A percentile compares a stretch with the other conserved stretches of the same genome.
phyloP scores from a whole-genome alignment of 92 coral and sea anemone genomes.

The Diadumene lineata region DNA sequence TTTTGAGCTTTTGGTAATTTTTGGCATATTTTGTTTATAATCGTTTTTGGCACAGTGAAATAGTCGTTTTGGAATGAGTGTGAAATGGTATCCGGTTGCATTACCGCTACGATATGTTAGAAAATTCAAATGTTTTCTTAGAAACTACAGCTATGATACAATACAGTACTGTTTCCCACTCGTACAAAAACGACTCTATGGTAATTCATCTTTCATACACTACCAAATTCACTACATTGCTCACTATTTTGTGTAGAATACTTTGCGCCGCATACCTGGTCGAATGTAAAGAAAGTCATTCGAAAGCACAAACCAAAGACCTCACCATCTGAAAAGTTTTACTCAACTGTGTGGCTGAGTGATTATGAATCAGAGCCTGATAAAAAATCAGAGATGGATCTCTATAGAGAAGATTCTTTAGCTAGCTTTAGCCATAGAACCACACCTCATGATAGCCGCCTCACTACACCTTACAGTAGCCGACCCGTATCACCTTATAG shows the following conservation, averaged over 20 bases:
- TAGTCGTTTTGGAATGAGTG: too few relatives aligned
- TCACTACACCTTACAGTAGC: constrained; percentile 88
- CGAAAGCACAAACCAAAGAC: constrained; percentile 80
- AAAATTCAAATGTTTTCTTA: too few relatives aligned
- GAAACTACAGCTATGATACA: too few relatives aligned
- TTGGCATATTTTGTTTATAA: too few relatives aligned
- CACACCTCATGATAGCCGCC: constrained; percentile 82
- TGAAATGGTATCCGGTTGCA: too few relatives aligned
- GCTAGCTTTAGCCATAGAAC: constrained; percentile 75
- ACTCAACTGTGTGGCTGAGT: constrained; percentile 99
- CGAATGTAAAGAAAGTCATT: constrained; percentile 85
- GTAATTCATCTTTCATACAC: too few relatives aligned
- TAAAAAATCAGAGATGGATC: constrained; percentile 78
- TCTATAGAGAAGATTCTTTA: constrained; percentile 44
- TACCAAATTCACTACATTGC: constrained; percentile 13
- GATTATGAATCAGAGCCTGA: constrained; percentile 96
- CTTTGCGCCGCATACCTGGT: constrained; percentile 57
- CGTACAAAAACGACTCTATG: too few relatives aligned
- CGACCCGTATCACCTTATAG: constrained; percentile 83
- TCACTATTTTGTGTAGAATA: constrained; percentile 46
- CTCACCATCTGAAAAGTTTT: constrained; percentile 88
- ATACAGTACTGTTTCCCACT: too few relatives aligned
- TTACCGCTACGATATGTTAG: too few relatives aligned
- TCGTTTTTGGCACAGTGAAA: too few relatives aligned
- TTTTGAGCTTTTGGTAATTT: too few relatives aligned